Conservation (phyloP, 2,113 vertebrate species). For the Fukomys damarensis region DNA sequence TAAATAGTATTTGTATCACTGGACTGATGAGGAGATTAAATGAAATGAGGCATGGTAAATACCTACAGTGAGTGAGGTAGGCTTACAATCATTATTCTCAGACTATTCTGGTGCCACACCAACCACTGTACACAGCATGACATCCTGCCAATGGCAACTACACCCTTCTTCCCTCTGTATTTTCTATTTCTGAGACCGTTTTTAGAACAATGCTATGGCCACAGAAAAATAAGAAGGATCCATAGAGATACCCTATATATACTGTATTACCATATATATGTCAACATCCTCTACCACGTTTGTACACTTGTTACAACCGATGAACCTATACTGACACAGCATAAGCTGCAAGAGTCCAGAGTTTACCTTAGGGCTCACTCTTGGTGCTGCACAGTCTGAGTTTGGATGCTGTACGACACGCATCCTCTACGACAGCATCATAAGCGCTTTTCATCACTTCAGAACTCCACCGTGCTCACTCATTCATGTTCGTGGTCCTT, state of each 20-base stretch:
- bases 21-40: neutral
- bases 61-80: no score
- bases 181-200: neutral
- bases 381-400: no score
- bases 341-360: neutral
- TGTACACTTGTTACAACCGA: neutral
- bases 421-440: neutral
- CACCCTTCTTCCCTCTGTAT: neutral
- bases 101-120: neutral
- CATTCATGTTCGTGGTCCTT: no score
- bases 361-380: neutral
- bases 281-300: neutral
- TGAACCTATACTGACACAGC: no score
- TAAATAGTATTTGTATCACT: neutral
- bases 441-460: no score
- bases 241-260: neutral
- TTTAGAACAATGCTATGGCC: neutral
- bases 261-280: no score
- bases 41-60: neutral
- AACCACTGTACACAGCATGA: neutral
- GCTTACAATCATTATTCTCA: neutral
- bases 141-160: no score
- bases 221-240: neutral
- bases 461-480: neutral
- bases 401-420: neutral